phyloP scores from a whole-genome alignment of 2,888 invertebrate species.

The Euproctis similis region DNA sequence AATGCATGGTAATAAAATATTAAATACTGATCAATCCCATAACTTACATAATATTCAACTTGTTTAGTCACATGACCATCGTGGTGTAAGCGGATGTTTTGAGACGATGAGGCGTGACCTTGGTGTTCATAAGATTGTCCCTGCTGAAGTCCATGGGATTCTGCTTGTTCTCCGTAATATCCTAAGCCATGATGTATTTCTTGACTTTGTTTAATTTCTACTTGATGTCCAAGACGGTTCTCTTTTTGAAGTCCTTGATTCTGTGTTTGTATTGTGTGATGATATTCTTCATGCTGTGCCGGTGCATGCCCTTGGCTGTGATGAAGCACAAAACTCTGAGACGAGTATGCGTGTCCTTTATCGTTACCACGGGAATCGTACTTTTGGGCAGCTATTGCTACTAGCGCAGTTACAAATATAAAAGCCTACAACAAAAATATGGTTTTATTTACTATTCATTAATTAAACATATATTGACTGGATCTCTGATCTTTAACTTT shows the following conservation, averaged over 20 bases:
- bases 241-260: constrained; percentile 13
- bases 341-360: constrained; percentile 12
- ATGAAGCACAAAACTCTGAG: constrained; percentile 7
- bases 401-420: too few relatives aligned
- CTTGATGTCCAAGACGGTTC: constrained; percentile 12
- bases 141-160: not conserved
- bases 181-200: too few relatives aligned
- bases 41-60: constrained; percentile 16
- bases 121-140: too few relatives aligned
- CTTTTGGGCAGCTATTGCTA: not conserved
- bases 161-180: too few relatives aligned
- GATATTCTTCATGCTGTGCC: not conserved
- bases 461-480: too few relatives aligned
- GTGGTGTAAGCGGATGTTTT: not conserved
- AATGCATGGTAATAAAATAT: not conserved
- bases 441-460: too few relatives aligned
- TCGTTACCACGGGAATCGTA: constrained; percentile 4
- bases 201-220: too few relatives aligned
- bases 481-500: too few relatives aligned
- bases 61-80: constrained; percentile 7
- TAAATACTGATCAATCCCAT: not conserved
- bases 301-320: constrained; percentile 11
- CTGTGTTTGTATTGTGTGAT: constrained; percentile 10
- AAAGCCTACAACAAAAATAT: too few relatives aligned
- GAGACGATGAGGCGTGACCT: constrained; percentile 1